Evolutionary conservation across 2,797 vertebrate species (phyloP).

Genomic region (Poecilia velifera): DNA sequence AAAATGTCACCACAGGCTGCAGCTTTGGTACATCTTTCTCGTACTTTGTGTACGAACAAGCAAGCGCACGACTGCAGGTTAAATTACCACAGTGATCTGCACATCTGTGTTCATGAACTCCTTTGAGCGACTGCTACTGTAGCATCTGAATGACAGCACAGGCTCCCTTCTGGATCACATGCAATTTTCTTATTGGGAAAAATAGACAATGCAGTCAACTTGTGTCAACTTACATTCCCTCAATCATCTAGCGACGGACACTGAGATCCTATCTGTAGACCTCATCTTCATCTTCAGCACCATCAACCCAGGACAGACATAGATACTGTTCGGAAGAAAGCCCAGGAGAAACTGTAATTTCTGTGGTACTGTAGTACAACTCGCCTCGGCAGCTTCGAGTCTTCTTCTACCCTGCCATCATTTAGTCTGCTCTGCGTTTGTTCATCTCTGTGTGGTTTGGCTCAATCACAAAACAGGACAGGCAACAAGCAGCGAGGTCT

Average conservation of each 20-base stretch:
- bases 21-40: background rate
- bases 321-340: background rate
- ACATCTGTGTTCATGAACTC: background rate
- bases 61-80: background rate
- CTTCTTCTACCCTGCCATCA: background rate
- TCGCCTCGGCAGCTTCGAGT: too few species aligned
- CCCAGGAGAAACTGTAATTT: background rate
- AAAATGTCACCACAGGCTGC: background rate
- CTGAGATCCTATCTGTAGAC: background rate
- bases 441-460: background rate
- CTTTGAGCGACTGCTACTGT: background rate
- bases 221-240: background rate
- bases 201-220: background rate
- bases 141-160: too few species aligned
- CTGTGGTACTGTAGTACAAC: background rate
- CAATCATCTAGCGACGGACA: background rate
- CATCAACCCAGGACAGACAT: background rate
- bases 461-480: background rate
- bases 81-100: background rate
- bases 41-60: background rate
- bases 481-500: background rate
- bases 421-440: background rate
- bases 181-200: background rate
- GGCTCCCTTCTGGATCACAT: background rate
- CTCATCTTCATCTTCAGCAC: background rate